Conservation (phyloP, 64 coral and sea anemone species). For the Montipora efflorescens region DNA sequence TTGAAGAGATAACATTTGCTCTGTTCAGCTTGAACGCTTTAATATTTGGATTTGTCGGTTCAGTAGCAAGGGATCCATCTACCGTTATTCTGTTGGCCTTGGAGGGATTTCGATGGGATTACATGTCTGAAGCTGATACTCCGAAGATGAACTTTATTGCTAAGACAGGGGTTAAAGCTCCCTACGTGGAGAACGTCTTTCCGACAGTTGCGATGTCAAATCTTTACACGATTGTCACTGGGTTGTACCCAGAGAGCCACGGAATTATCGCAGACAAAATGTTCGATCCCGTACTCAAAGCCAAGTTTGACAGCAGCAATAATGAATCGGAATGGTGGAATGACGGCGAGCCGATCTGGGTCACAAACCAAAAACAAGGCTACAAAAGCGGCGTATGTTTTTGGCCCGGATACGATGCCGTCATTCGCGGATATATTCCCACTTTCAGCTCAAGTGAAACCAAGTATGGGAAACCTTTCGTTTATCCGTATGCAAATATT, state of each 20-base stretch:
- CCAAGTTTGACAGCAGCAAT: slow-evolving; percentile 48
- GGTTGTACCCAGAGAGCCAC: slow-evolving; percentile 85
- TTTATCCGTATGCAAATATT: slow-evolving; percentile 42
- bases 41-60: not conserved
- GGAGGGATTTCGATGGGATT: slow-evolving; percentile 93
- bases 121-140: slow-evolving; percentile 58
- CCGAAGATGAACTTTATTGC: slow-evolving; percentile 72
- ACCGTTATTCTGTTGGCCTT: slow-evolving; percentile 70
- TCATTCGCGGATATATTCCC: slow-evolving; percentile 64
- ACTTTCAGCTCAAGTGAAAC: slow-evolving; percentile 38
- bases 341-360: slow-evolving; percentile 85
- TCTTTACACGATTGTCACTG: slow-evolving; percentile 83
- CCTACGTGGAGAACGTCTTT: slow-evolving; percentile 77
- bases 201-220: slow-evolving; percentile 75
- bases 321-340: slow-evolving; percentile 77
- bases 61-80: not conserved
- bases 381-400: slow-evolving; percentile 81
- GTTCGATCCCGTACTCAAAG: slow-evolving; percentile 67
- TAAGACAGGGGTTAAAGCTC: slow-evolving; percentile 70
- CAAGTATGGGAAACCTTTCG: slow-evolving; percentile 64
- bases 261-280: slow-evolving; percentile 78
- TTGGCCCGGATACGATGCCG: slow-evolving; percentile 79
- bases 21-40: not conserved
- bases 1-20: not conserved
- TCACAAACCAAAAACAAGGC: slow-evolving; percentile 87